Evolutionary conservation across 2,113 vertebrate species (phyloP).

Genomic region (Eira barbara): DNA sequence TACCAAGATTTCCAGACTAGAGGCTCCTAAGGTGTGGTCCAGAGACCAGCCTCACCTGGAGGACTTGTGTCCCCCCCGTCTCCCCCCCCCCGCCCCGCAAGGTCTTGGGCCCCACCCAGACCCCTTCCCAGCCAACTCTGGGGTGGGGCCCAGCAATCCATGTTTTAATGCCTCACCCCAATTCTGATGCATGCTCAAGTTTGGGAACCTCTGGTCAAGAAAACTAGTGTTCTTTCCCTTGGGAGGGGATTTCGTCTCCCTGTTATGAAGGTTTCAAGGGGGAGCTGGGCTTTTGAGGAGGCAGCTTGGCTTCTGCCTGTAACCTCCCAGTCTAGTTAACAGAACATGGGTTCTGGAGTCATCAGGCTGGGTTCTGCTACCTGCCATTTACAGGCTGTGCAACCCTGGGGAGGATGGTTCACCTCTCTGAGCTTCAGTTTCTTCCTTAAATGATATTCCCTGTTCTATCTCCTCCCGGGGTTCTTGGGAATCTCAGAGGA

Average conservation of each 20-base stretch:
- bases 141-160: no score
- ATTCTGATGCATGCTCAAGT: not conserved
- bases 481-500: not conserved
- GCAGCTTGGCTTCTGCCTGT: not conserved
- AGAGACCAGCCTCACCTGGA: not conserved
- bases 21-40: not conserved
- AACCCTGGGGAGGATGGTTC: not conserved
- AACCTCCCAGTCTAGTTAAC: not conserved
- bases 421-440: not conserved
- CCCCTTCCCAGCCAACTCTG: not conserved
- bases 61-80: not conserved
- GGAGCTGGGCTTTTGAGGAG: not conserved
- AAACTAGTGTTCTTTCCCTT: not conserved
- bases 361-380: not conserved
- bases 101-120: not conserved
- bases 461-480: not conserved
- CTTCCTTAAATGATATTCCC: not conserved
- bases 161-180: not conserved
- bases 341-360: not conserved
- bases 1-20: not conserved
- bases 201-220: not conserved
- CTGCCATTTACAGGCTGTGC: not conserved
- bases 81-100: not conserved
- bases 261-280: not conserved
- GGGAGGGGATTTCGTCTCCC: not conserved